Base-by-base conservation (phyloP, 2,888 invertebrate genomes). In the Xestia sexstrigata region DNA sequence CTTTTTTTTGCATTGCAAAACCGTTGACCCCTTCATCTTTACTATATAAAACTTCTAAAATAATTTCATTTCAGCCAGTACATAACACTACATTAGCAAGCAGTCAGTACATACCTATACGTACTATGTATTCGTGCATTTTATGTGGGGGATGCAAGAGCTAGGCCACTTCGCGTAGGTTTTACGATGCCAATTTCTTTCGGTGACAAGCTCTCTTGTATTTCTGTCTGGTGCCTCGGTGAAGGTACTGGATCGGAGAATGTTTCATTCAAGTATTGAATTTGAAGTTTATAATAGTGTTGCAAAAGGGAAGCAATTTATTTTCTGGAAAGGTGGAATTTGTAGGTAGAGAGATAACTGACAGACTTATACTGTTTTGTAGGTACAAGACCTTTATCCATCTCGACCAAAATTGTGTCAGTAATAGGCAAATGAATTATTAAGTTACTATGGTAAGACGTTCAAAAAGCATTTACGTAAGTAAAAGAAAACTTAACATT, bases 131-230 rank as follows among this genome's bases (percentile, higher is more conserved):
- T 71, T 81, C 79, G 70, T 72, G 70, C 74, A 84, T 78, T 84
- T 87, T 78, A 84, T 84, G 77, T 74, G 52, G 9, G 9, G n/a
- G 65, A 75, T 66, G 65, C 75, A 68, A 72, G 65, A 49, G 72
- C 75, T 39, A 60, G 60, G 69, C 72, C 70, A 78, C 79, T 78
- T 70, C 74, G 47, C 83, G 78, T 78, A 84, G 84, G 74, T 78
- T 91, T 91, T 91, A 90, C 87, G 88, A 89, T 72, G 72, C 83
- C 89, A 89, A 89, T 91, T 89, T 85, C 85, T 84, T 88, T 83
- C 82, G 71, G 83, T 83, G 85, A 87, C 87, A 88, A 89, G 87
- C 84, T 81, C 81, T 74, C 83, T 84, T 80, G 83, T 84, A 86
- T 80, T 78, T 77, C 81, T 82, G 80, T 82, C 78, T 73, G 45